Conservation (phyloP, 2,113 vertebrate genomes). For the Vicugna pacos region DNA sequence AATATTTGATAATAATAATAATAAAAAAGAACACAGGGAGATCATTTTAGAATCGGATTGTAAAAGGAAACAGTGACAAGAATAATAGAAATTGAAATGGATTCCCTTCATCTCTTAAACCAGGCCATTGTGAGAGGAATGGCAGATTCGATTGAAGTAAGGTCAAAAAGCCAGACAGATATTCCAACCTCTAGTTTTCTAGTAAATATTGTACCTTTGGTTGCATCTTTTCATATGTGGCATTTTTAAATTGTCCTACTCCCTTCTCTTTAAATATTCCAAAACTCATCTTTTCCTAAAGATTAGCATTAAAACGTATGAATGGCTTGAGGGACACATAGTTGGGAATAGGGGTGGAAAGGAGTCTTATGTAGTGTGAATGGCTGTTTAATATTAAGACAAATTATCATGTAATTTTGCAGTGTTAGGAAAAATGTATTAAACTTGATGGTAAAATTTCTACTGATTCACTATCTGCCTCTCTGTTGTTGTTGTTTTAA, state of each 20-base stretch:
- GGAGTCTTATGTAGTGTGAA: neutral
- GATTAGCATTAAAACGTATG: neutral
- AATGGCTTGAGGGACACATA: neutral
- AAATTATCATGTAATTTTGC: neutral
- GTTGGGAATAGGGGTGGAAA: neutral
- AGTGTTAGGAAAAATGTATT: constrained; percentile 51
- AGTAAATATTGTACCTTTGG: neutral
- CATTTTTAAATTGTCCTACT: constrained; percentile 10
- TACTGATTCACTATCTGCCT: constrained; percentile 49
- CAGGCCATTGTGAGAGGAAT: neutral
- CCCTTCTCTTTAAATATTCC: constrained; percentile 41
- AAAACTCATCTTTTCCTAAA: constrained; percentile 2
- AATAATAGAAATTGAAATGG: constrained; percentile 60
- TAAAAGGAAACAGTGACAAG: constrained; percentile 33
- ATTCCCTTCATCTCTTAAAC: constrained; percentile 28
- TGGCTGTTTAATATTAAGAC: constrained; percentile 31
- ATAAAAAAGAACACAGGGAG: constrained; percentile 30
- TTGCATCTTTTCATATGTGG: neutral
- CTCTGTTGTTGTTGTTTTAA: constrained; percentile 54
- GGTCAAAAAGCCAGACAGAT: constrained; percentile 54
- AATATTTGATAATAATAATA: constrained; percentile 58
- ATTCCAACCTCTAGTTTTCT: constrained; percentile 3
- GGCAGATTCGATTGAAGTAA: neutral
- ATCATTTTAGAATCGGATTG: constrained; percentile 47
- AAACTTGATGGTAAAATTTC: constrained; percentile 62